Conservation (phyloP, 1,140 invertebrate genomes). For the Adoxophyes honmai region DNA sequence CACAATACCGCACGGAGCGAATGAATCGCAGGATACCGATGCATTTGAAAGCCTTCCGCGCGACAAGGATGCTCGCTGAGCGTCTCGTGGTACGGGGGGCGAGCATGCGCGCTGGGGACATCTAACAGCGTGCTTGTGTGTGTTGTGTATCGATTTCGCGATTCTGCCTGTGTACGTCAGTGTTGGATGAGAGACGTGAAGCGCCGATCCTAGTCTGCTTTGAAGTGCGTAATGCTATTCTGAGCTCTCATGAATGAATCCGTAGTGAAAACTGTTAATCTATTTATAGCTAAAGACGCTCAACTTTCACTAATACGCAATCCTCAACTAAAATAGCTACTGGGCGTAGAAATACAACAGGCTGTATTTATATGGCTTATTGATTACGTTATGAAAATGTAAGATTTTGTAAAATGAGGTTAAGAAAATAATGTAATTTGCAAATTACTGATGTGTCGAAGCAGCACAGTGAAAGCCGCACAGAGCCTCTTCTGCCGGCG, state of each 20-base stretch:
- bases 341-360: too few relatives aligned
- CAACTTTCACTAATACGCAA: not conserved
- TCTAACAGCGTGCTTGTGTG: conserved; percentile 43
- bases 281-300: not conserved
- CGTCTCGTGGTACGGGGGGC: conserved; percentile 42
- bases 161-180: conserved; percentile 60
- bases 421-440: not conserved
- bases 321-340: too few relatives aligned
- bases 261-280: not conserved
- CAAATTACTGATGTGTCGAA: conserved; percentile 58
- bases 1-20: conserved; percentile 35
- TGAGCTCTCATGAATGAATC: conserved; percentile 48
- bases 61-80: conserved; percentile 35
- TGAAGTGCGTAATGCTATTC: conserved; percentile 50
- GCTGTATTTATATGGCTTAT: too few relatives aligned
- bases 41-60: conserved; percentile 33
- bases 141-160: conserved; percentile 64
- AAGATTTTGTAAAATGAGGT: conserved; percentile 1
- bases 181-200: conserved; percentile 41
- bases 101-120: conserved; percentile 52
- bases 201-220: conserved; percentile 25
- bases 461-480: conserved; percentile 55
- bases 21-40: conserved; percentile 37
- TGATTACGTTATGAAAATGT: conserved; percentile 21
- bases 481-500: conserved; percentile 64